Evolutionary conservation across 2,113 vertebrate species (phyloP).

Genomic region (Equus przewalskii): DNA sequence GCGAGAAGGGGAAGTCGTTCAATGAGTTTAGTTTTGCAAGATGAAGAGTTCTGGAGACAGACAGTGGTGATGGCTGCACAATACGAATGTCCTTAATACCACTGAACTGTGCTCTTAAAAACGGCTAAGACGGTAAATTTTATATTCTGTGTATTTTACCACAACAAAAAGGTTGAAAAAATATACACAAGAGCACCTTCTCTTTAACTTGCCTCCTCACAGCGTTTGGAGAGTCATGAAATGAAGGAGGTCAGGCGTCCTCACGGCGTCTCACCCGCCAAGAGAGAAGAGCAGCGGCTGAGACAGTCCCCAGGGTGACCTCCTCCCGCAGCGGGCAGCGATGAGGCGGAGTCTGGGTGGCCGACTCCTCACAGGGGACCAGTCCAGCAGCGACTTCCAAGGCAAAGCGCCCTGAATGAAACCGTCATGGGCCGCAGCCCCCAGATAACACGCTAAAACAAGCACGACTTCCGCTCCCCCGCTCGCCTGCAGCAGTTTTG

Average conservation of each 20-base stretch:
- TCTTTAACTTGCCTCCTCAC: background rate
- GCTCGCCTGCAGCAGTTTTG: background rate
- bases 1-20: rapidly evolving
- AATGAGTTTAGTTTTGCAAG: background rate
- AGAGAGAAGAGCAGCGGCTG: background rate
- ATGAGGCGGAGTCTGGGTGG: too few relatives aligned
- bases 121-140: background rate
- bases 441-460: background rate
- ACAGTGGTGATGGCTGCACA: rapidly evolving
- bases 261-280: background rate
- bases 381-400: background rate
- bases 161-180: background rate
- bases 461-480: background rate
- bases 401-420: background rate
- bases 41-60: background rate
- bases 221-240: background rate
- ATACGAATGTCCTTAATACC: background rate
- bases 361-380: background rate
- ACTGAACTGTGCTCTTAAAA: background rate
- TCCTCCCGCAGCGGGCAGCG: too few relatives aligned
- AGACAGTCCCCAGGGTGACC: background rate
- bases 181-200: background rate
- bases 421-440: background rate
- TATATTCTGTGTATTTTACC: background rate
- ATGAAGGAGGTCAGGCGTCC: background rate